These are phyloP conservation scores for Nemotelus pantherinus DNA, from an alignment of 2,888 invertebrate genomes.

Conservation along the genomic window DNA sequence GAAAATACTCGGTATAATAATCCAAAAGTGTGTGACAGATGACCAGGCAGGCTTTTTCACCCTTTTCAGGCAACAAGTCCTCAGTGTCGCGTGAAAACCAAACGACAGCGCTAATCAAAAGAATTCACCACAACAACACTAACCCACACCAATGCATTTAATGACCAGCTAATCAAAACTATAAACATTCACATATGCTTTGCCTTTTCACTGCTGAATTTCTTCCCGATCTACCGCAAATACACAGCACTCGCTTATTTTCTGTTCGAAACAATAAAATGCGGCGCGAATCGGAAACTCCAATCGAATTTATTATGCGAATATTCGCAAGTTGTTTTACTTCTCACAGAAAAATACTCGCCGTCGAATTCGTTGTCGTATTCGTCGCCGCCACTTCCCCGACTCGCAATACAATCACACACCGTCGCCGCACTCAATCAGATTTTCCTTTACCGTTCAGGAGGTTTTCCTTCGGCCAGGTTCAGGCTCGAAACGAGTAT, in stretches of 20 bases:
- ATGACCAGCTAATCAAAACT: background rate
- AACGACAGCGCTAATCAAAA: constrained; percentile 21
- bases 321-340: background rate
- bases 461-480: too few relatives aligned
- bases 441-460: too few relatives aligned
- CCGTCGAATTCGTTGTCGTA: background rate
- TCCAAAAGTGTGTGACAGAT: constrained; percentile 14
- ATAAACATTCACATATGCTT: constrained; percentile 18
- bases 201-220: constrained; percentile 11
- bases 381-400: too few relatives aligned
- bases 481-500: too few relatives aligned
- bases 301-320: background rate
- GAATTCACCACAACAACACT: background rate
- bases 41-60: background rate
- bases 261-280: background rate
- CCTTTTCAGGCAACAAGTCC: constrained; percentile 3
- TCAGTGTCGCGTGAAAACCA: background rate
- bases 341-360: constrained; percentile 1
- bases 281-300: background rate
- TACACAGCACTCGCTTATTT: background rate
- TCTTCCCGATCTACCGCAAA: background rate
- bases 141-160: background rate
- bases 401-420: too few relatives aligned
- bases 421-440: too few relatives aligned
- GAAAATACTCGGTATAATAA: constrained; percentile 18